Evolutionary conservation across 2,113 vertebrate genomes (phyloP).

Genomic region (Alosa alosa): DNA sequence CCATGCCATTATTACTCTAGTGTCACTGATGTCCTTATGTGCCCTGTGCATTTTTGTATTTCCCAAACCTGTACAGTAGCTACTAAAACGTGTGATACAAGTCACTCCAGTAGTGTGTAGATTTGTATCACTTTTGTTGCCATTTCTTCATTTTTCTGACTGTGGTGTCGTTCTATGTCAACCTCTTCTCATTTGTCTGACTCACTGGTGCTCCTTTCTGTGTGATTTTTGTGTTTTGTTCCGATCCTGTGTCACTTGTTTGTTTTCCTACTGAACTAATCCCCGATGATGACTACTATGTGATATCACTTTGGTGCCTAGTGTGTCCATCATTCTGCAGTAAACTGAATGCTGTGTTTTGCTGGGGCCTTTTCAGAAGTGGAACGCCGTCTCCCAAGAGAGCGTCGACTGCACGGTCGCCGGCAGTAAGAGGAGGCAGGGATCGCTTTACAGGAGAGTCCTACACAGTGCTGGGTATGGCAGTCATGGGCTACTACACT

Average conservation of each 20-base stretch:
- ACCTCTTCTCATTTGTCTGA: neutral
- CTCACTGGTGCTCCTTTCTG: neutral
- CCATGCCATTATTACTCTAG: neutral
- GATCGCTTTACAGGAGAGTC: slow-evolving; percentile 92
- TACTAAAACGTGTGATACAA: neutral
- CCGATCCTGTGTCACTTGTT: neutral
- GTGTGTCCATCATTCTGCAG: neutral
- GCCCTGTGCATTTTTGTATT: too few species aligned
- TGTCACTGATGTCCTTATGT: too few species aligned
- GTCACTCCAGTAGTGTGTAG: neutral
- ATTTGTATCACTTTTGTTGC: neutral
- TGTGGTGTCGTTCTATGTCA: neutral
- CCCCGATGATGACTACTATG: neutral
- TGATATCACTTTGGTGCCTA: neutral
- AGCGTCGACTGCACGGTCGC: slow-evolving; percentile 67
- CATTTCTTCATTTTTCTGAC: slow-evolving; percentile 36
- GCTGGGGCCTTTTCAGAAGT: slow-evolving; percentile 67
- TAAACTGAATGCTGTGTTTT: neutral
- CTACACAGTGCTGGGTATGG: slow-evolving; percentile 89
- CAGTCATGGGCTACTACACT: neutral
- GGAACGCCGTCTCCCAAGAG: slow-evolving; percentile 83
- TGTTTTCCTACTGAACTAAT: neutral
- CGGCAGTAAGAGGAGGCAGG: slow-evolving; percentile 70
- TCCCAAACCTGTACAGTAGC: neutral
- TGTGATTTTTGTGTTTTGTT: neutral